Evolutionary conservation across 2,888 invertebrate species (phyloP), one percentile per base, ranked within the genome.

Genomic region (Chaetoderma sp.): DNA sequence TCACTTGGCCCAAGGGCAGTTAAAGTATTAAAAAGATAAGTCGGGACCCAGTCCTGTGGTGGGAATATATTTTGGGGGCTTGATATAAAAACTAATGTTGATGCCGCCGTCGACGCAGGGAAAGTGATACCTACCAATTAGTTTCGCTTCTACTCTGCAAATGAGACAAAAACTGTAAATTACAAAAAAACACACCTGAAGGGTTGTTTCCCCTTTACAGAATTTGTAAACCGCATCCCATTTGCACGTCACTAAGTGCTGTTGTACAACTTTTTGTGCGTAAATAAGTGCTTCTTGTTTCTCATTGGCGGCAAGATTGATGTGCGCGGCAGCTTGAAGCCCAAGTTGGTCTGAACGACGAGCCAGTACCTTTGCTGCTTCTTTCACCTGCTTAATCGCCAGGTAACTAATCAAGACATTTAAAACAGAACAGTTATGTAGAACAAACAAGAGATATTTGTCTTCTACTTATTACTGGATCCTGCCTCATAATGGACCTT

Each of bases 401-500:
- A 92, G 86, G 71, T 89, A 88, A 78, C 93, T 92, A 84, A n/a
- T n/a, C n/a, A n/a, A n/a, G n/a, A n/a, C n/a, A n/a, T n/a, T 45
- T 87, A 87, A 68, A 50, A 71, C 67, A 64, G 63, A 54, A 30
- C 6, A n/a, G n/a, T n/a, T n/a, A n/a, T n/a, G n/a, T n/a, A n/a
- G 13, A 16, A 16, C 13, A 10, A 49, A 49, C 10, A 49, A 23
- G 61, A 64, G 63, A 49, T 18, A 13, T 18, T 18, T 21, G n/a
- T 28, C 39, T n/a, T n/a, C n/a, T n/a, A n/a, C n/a, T n/a, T n/a
- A n/a, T n/a, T n/a, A n/a, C n/a, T n/a, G n/a, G n/a, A n/a, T n/a
- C n/a, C n/a, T n/a, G n/a, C n/a, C n/a, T n/a, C n/a, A n/a, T n/a
- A n/a, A n/a, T n/a, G n/a, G n/a, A n/a, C n/a, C n/a, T n/a, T n/a